Evolutionary conservation across 2,888 invertebrate species (phyloP).

Genomic region (Hirudinaria manillensis): DNA sequence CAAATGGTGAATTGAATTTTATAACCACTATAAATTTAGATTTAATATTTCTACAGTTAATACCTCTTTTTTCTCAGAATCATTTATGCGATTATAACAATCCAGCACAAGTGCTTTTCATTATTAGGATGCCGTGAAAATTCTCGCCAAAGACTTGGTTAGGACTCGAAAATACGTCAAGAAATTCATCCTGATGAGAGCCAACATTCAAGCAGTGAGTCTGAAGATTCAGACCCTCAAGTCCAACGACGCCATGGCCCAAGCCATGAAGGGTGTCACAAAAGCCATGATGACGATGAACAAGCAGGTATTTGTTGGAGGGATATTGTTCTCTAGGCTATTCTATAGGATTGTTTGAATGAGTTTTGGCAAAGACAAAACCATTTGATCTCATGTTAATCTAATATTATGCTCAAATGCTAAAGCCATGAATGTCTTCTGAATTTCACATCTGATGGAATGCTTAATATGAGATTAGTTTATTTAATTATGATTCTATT

Average conservation of each 20-base stretch:
- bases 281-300: slow-evolving; percentile 98
- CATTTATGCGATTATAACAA: background rate
- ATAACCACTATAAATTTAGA: background rate
- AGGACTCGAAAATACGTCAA: slow-evolving; percentile 87
- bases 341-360: no score
- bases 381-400: no score
- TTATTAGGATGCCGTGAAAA: slow-evolving; percentile 87
- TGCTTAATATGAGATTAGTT: background rate
- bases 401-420: no score
- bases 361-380: no score
- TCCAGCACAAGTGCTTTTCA: background rate
- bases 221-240: slow-evolving; percentile 88
- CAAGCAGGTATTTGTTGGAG: slow-evolving; percentile 55
- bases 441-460: background rate
- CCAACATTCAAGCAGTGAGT: slow-evolving; percentile 73
- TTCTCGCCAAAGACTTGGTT: slow-evolving; percentile 98
- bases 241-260: slow-evolving; percentile 97
- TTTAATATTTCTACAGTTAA: no score
- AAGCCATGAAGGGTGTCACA: slow-evolving; percentile 98
- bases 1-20: slow-evolving; percentile 72
- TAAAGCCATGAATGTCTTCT: background rate
- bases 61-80: no score
- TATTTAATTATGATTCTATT: background rate
- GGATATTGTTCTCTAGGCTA: no score
- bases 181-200: slow-evolving; percentile 98